These are phyloP conservation scores for Achatina immaculata DNA, from an alignment of 1,140 invertebrate species.

Conservation along the genomic window DNA sequence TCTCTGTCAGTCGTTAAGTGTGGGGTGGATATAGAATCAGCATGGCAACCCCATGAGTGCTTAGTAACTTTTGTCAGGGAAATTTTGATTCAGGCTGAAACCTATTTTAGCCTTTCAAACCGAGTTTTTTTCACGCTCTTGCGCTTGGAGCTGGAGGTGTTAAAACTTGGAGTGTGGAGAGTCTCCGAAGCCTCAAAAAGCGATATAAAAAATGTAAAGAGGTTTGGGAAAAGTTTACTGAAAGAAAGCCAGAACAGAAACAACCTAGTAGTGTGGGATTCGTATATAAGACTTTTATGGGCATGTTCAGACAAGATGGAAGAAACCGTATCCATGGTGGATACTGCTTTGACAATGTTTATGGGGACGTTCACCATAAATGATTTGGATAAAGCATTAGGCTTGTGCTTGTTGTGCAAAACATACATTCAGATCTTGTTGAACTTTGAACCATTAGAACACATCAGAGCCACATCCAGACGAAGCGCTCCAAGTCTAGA, in stretches of 20 bases:
- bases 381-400: constrained; percentile 34
- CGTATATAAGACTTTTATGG: constrained; percentile 68
- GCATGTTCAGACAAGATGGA: constrained; percentile 53
- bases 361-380: constrained; percentile 27
- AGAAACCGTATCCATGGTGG: constrained; percentile 66
- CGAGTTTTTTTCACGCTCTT: constrained; percentile 51
- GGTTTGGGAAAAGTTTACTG: constrained; percentile 68
- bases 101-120: constrained; percentile 48
- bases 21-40: constrained; percentile 17
- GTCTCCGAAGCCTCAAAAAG: constrained; percentile 32
- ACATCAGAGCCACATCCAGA: constrained; percentile 1
- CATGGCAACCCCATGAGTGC: constrained; percentile 29
- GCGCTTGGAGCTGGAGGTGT: constrained; percentile 51
- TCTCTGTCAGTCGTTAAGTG: background rate
- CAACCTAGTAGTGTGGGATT: constrained; percentile 69
- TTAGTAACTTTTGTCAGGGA: constrained; percentile 38
- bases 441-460: constrained; percentile 41
- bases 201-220: constrained; percentile 63
- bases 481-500: constrained; percentile 4
- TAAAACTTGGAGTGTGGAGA: constrained; percentile 30
- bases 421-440: constrained; percentile 56
- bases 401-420: constrained; percentile 53
- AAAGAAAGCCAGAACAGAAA: constrained; percentile 70
- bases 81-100: constrained; percentile 48
- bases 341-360: constrained; percentile 65